Evolutionary conservation across 2,113 vertebrate species (phyloP).

Genomic region (Neopipo cinnamomea): DNA sequence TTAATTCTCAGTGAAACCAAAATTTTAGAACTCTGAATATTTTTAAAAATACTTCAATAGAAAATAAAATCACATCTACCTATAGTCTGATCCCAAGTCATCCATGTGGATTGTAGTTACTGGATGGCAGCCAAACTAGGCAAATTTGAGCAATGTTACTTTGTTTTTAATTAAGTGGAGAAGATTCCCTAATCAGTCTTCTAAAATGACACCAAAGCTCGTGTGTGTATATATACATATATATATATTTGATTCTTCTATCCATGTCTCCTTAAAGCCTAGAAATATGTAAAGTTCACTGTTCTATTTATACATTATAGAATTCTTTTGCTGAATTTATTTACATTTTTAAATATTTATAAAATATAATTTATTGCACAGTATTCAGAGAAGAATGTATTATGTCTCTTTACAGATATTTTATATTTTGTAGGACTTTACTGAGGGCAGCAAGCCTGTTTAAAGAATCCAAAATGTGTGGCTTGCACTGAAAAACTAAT

Average conservation of each 20-base stretch:
- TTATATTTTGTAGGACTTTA: neutral
- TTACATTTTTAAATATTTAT: neutral
- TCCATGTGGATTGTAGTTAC: neutral
- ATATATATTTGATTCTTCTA: neutral
- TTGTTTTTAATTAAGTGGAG: neutral
- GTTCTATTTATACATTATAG: neutral
- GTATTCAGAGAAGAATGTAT: neutral
- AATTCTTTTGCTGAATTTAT: neutral
- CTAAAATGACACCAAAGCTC: neutral
- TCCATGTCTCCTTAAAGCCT: neutral
- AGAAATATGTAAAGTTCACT: neutral
- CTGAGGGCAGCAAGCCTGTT: neutral
- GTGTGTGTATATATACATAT: neutral
- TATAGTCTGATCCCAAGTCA: neutral
- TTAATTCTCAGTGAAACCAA: neutral
- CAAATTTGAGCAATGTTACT: neutral
- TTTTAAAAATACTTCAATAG: neutral
- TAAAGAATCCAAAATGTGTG: neutral
- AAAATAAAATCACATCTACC: neutral
- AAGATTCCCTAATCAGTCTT: neutral
- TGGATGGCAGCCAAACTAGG: neutral
- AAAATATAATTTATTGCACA: neutral
- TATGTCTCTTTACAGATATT: neutral
- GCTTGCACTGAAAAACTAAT: neutral
- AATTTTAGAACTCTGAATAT: neutral